Evolutionary conservation across 2,113 vertebrate genomes (phyloP), one percentile per base, ranked within the genome.

Genomic region (Erpornis zantholeuca): DNA sequence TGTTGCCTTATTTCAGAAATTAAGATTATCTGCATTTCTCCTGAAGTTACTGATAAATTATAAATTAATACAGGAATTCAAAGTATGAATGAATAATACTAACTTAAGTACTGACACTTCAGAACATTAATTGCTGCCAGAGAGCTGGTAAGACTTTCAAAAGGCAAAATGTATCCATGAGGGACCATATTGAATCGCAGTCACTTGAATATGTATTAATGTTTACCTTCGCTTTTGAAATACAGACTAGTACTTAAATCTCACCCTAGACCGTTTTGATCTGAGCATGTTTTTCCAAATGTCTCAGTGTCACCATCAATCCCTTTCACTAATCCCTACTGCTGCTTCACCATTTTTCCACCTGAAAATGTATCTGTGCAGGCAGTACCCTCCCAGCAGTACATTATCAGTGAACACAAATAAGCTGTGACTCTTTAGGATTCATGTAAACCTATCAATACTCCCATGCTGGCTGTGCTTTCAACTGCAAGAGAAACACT

Each of bases 391-490:
- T 81, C 68, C 45, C 79, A 85, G 47, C 31, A 31, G 52, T 10
- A 35, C 22, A 78, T 93, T 82, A 85, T 82, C 57, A 83, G 53
- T 20, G 52, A 86, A 88, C 82, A 88, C 29, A 91, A 92, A 90
- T 80, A 92, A 94, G 16, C 42, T 63, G 52, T 3, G 28, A 82
- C 29, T 76, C 47, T 68, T 88, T 59, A 83, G 84, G 78, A 95
- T 89, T 93, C 90, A 76, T 64, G 69, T 64, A 94, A 96, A 93
- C 36, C 72, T 64, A 87, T 54, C 64, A 66, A 84, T 64, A 89
- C 71, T 90, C 50, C 64, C 53, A 57, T 54, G 53, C 44, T 83
- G 59, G 21, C 23, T 66, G 52, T 56, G 56, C 71, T 88, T 93
- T 88, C 76, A 90, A 57, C 54, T 78, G 82, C 33, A 88, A 78